Conservation (phyloP, 2,113 vertebrate species). For the Rhynchomys soricoides region DNA sequence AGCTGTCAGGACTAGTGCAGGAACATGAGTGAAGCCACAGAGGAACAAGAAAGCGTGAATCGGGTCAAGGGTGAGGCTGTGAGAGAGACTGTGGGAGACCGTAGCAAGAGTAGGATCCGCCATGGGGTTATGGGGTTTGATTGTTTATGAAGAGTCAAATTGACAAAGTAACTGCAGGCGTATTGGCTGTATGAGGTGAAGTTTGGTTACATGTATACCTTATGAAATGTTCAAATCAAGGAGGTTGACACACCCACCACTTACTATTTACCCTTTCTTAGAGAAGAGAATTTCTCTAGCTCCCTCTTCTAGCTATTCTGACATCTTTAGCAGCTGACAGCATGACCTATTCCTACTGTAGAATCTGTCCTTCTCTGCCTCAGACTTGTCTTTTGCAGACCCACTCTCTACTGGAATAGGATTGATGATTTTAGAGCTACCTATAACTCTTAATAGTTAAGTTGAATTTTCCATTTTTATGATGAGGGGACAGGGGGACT, state of each 20-base stretch:
- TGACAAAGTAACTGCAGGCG: not conserved
- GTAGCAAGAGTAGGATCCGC: rapidly evolving
- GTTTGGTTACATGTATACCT: not conserved
- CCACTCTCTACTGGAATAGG: no score
- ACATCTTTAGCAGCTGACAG: not conserved
- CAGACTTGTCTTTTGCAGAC: not conserved
- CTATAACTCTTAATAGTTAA: not conserved
- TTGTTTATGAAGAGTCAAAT: no score
- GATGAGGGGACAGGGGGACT: not conserved
- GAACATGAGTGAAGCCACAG: not conserved
- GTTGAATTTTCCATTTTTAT: not conserved
- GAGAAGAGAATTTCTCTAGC: not conserved
- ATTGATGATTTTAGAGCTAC: not conserved
- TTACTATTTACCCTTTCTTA: not conserved
- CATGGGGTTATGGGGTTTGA: rapidly evolving
- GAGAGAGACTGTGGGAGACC: no score
- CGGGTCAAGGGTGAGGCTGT: no score
- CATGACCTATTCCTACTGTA: not conserved
- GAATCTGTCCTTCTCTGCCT: not conserved
- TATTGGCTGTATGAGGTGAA: not conserved
- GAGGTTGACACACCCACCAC: no score
- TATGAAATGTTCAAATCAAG: not conserved
- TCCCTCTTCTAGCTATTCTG: not conserved
- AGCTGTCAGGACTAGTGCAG: not conserved
- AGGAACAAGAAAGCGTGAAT: not conserved